phyloP scores from a whole-genome alignment of 2,113 vertebrate species.

The Onychostoma macrolepis region DNA sequence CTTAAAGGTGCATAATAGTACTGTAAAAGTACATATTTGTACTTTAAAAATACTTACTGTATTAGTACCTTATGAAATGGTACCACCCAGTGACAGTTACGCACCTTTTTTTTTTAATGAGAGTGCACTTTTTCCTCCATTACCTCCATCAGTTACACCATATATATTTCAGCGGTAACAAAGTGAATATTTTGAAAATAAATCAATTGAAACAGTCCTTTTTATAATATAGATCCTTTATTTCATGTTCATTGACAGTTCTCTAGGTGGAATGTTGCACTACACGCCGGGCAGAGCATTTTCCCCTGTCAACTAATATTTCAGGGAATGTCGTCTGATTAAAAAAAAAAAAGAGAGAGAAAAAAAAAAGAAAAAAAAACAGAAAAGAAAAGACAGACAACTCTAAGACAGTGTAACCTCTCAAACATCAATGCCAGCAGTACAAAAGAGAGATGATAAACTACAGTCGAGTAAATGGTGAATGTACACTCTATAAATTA shows the following conservation, averaged over 20 bases:
- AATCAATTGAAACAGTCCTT: background rate
- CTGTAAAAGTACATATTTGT: too few species aligned
- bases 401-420: slow-evolving; percentile 39
- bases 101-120: too few species aligned
- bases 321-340: slow-evolving; percentile 37
- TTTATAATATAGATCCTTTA: slow-evolving; percentile 64
- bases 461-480: slow-evolving; percentile 25
- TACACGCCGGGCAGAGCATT: slow-evolving; percentile 41
- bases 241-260: slow-evolving; percentile 58
- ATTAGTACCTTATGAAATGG: too few species aligned
- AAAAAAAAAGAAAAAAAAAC: slow-evolving; percentile 17
- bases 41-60: too few species aligned
- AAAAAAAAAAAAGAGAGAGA: slow-evolving; percentile 5
- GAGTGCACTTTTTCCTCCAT: too few species aligned
- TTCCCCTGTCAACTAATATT: slow-evolving; percentile 32
- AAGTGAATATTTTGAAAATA: background rate
- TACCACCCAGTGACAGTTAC: too few species aligned
- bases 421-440: slow-evolving; percentile 27
- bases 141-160: background rate
- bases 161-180: background rate
- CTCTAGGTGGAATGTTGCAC: slow-evolving; percentile 57
- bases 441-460: slow-evolving; percentile 43
- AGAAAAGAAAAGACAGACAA: too few species aligned
- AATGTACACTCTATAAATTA: slow-evolving; percentile 45
- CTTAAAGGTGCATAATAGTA: too few species aligned